Conservation (phyloP, 2,888 invertebrate species). For the Agriotes lineatus region DNA sequence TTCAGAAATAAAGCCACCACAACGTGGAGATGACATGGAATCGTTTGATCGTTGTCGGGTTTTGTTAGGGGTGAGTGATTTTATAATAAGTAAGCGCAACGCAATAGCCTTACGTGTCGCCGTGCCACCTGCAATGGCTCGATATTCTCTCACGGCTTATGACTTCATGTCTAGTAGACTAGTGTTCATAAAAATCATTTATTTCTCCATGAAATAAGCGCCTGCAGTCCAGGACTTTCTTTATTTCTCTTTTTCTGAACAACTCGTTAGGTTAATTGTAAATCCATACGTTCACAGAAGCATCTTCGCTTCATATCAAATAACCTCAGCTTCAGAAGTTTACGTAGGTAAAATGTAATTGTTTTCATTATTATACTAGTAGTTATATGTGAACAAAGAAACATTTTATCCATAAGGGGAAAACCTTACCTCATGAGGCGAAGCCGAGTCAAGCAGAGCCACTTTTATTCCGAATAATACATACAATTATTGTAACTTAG, state of each 20-base stretch:
- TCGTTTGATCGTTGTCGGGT: conserved; percentile 49
- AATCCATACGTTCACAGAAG: too few species aligned
- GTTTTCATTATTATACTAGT: too few species aligned
- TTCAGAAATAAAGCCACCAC: conserved; percentile 41
- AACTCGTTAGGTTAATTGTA: not conserved
- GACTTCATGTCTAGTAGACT: conserved; percentile 54
- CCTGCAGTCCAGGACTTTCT: conserved; percentile 35
- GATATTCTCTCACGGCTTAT: conserved; percentile 64
- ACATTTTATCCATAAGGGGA: too few species aligned
- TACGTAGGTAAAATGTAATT: too few species aligned
- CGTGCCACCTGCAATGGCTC: conserved; percentile 60
- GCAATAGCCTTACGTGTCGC: conserved; percentile 57
- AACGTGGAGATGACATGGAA: conserved; percentile 43
- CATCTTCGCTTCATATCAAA: too few species aligned
- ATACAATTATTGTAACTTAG: too few species aligned
- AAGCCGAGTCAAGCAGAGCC: too few species aligned
- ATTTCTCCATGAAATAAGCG: conserved; percentile 46
- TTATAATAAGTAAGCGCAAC: conserved; percentile 52
- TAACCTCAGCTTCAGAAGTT: too few species aligned
- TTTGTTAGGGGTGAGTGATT: conserved; percentile 51
- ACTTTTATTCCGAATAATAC: too few species aligned
- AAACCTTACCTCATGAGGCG: too few species aligned
- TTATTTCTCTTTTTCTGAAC: not conserved
- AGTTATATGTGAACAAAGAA: too few species aligned
- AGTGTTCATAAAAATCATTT: conserved; percentile 50